These are phyloP conservation scores for Camponotus pennsylvanicus DNA, from an alignment of 1,140 invertebrate genomes.

Conservation along the genomic window DNA sequence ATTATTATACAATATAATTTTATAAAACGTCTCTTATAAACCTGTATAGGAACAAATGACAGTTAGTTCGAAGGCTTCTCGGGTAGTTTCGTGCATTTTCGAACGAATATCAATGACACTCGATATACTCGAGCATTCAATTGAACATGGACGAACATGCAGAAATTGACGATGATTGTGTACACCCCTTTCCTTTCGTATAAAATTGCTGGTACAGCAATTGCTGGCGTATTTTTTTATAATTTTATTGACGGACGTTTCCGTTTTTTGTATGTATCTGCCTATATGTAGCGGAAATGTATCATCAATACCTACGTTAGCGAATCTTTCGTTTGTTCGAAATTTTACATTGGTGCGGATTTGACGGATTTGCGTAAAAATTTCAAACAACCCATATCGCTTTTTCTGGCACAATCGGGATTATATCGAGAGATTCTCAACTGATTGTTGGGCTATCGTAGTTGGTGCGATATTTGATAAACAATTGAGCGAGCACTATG, in stretches of 20 bases:
- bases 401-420: constrained; percentile 48
- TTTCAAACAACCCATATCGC: constrained; percentile 49
- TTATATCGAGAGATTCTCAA: constrained; percentile 58
- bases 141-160: constrained; percentile 36
- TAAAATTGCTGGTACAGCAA: constrained; percentile 27
- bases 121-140: constrained; percentile 48
- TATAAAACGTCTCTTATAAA: constrained; percentile 9
- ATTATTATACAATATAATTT: constrained; percentile 20
- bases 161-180: constrained; percentile 48
- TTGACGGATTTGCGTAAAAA: constrained; percentile 56
- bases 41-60: constrained; percentile 19
- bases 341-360: constrained; percentile 41
- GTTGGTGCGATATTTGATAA: constrained; percentile 49
- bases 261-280: constrained; percentile 13
- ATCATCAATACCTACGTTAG: constrained; percentile 27
- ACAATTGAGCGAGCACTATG: constrained; percentile 32
- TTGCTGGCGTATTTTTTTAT: constrained; percentile 37
- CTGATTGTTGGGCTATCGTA: constrained; percentile 44
- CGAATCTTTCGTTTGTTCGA: constrained; percentile 17
- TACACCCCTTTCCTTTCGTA: not conserved
- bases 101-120: constrained; percentile 43
- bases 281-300: not conserved
- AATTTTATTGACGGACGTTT: constrained; percentile 47
- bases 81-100: constrained; percentile 27
- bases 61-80: constrained; percentile 39